Percentiles rank a stretch among this genome's conserved stretches.
phyloP scores from a whole-genome alignment of 2,113 vertebrate genomes.

The Tragelaphus scriptus region DNA sequence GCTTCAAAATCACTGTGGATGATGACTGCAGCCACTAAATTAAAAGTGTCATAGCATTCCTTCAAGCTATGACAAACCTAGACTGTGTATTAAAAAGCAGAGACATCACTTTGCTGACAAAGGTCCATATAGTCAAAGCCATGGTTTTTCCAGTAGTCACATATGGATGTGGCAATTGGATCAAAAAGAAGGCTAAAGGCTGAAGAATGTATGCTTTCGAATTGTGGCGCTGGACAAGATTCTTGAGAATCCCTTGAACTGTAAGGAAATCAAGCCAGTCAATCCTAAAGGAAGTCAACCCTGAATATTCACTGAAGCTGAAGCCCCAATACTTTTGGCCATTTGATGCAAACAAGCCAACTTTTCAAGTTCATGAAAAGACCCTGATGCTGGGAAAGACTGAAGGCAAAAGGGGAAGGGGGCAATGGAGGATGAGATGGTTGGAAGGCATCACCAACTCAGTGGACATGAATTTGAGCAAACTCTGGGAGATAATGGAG shows the following conservation, averaged over 20 bases:
- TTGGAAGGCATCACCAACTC: neutral
- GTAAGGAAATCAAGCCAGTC: neutral
- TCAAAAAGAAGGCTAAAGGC: neutral
- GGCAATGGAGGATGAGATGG: neutral
- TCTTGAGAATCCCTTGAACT: neutral
- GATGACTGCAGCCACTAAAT: neutral
- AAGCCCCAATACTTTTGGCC: neutral
- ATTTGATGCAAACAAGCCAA: neutral
- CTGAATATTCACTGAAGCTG: neutral
- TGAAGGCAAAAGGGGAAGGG: neutral
- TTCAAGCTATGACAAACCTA: neutral
- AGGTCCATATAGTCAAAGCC: neutral
- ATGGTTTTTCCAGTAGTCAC: neutral
- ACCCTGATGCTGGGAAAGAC: neutral
- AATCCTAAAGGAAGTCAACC: neutral
- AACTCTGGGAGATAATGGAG: neutral
- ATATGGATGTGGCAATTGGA: neutral
- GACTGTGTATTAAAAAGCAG: neutral
- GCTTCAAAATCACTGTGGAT: neutral
- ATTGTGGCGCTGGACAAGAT: neutral
- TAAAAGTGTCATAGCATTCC: neutral
- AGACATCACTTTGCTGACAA: neutral
- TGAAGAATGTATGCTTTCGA: neutral
- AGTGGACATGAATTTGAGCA: neutral
- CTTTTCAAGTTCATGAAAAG: neutral